Evolutionary conservation across 2,888 invertebrate species (phyloP).

Genomic region (Noctua pronuba): DNA sequence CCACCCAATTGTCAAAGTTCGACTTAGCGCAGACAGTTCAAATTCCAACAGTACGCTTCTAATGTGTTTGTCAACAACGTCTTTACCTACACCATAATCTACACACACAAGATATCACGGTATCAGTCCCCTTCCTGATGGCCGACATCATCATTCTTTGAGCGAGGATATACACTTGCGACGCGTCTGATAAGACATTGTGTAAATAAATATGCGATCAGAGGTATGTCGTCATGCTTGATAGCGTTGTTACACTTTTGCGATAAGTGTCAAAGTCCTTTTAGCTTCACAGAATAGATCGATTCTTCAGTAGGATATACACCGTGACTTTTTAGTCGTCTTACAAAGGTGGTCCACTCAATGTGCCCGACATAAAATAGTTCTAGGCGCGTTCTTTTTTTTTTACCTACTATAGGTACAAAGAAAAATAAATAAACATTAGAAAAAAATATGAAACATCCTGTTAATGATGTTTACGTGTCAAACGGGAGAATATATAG

Average conservation of each 20-base stretch:
- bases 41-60: background rate
- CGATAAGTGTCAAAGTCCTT: conserved; percentile 47
- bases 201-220: conserved; percentile 21
- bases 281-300: background rate
- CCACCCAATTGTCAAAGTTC: background rate
- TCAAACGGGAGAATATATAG: too few species aligned
- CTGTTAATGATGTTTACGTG: too few species aligned
- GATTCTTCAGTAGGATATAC: background rate
- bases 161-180: conserved; percentile 18
- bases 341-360: too few species aligned
- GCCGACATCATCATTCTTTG: conserved; percentile 29
- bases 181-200: conserved; percentile 41
- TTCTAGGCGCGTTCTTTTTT: too few species aligned
- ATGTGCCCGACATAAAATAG: too few species aligned
- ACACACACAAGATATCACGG: conserved; percentile 43
- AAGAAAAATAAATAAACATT: too few species aligned
- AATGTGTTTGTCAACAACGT: background rate
- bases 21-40: background rate
- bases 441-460: too few species aligned
- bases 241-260: conserved; percentile 40
- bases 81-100: conserved; percentile 24
- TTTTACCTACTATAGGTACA: too few species aligned
- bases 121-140: conserved; percentile 32
- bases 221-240: conserved; percentile 25
- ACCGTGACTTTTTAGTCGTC: too few species aligned